Evolutionary conservation across 2,888 invertebrate genomes (phyloP).

Genomic region (Bellardia bayeri): DNA sequence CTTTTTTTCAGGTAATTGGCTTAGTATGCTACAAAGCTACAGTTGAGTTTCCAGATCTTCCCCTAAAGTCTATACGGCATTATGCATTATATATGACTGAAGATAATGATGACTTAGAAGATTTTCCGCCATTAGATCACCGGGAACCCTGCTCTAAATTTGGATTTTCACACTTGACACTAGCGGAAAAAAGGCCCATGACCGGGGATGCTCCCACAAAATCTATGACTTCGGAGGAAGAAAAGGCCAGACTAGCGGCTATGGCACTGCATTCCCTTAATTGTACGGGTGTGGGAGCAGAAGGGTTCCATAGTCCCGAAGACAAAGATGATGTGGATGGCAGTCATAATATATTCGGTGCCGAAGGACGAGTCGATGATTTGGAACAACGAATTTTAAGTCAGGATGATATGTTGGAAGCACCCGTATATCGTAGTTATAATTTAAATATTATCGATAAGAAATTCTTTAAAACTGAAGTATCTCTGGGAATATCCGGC

Average conservation of each 20-base stretch:
- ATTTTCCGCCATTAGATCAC: conserved; percentile 95
- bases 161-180: conserved; percentile 94
- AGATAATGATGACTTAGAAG: conserved; percentile 94
- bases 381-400: conserved; percentile 89
- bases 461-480: conserved; percentile 92
- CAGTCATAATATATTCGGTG: conserved; percentile 75
- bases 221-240: conserved; percentile 85
- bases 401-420: conserved; percentile 92
- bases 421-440: conserved; percentile 93
- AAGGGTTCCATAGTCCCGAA: conserved; percentile 81
- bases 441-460: conserved; percentile 91
- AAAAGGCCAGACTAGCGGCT: conserved; percentile 80
- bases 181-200: conserved; percentile 88
- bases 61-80: conserved; percentile 87
- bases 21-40: conserved; percentile 94
- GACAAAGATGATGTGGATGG: conserved; percentile 67
- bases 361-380: conserved; percentile 83
- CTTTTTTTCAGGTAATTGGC: conserved; percentile 88
- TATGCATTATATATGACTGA: conserved; percentile 97
- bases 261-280: conserved; percentile 79
- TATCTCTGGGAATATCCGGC: conserved; percentile 94
- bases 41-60: conserved; percentile 87
- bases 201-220: conserved; percentile 80
- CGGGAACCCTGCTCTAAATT: conserved; percentile 96
- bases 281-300: conserved; percentile 76